Conservation (phyloP, 2,113 vertebrate species). For the Leucopsar rothschildi region DNA sequence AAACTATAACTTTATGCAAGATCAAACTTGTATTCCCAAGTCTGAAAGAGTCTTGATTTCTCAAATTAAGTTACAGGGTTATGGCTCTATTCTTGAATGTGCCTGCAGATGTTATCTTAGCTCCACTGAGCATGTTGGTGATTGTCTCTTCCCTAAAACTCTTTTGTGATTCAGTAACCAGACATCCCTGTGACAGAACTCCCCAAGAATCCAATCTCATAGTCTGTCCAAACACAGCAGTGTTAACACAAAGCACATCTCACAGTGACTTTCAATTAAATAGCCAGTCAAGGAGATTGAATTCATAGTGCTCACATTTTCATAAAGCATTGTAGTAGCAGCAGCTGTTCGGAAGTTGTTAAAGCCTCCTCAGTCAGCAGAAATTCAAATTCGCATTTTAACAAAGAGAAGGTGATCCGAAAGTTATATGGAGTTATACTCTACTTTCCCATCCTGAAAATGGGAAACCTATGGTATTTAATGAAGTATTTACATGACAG, state of each 20-base stretch:
- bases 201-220: background rate
- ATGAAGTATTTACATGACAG: background rate
- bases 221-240: background rate
- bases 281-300: background rate
- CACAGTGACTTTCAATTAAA: background rate
- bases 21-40: background rate
- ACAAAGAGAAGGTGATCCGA: background rate
- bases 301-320: background rate
- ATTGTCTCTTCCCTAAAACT: background rate
- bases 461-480: background rate
- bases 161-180: background rate
- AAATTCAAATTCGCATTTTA: background rate
- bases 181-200: background rate
- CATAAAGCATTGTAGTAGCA: background rate
- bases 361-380: background rate
- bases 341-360: background rate
- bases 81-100: background rate
- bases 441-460: background rate
- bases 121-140: background rate
- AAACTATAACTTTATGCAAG: background rate
- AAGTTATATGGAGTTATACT: background rate
- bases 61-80: background rate
- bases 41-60: slow-evolving; percentile 16
- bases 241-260: background rate
- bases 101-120: background rate